phyloP scores from a whole-genome alignment of 2,113 vertebrate genomes.

The Amphiprion ocellaris region DNA sequence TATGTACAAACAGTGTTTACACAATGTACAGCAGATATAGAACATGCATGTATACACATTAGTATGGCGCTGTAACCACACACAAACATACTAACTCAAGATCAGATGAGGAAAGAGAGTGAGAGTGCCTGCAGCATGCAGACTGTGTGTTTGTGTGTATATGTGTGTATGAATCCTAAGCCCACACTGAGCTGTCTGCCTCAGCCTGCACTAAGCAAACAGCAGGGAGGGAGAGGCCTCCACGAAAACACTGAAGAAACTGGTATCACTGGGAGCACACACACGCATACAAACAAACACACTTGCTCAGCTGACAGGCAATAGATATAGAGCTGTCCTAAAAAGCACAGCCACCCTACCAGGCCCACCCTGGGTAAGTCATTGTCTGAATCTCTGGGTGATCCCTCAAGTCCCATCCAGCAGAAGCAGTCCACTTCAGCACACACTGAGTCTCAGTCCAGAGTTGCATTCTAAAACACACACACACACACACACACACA shows the following conservation, averaged over 20 bases:
- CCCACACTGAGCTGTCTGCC: slow-evolving; percentile 66
- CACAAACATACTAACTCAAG: slow-evolving; percentile 42
- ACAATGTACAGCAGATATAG: neutral
- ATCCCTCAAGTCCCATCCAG: slow-evolving; percentile 64
- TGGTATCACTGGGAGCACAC: slow-evolving; percentile 55
- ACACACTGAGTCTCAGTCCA: slow-evolving; percentile 35
- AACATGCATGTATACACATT: slow-evolving; percentile 2
- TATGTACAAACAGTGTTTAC: too few relatives aligned
- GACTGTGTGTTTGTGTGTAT: slow-evolving; percentile 38
- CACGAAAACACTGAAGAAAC: slow-evolving; percentile 62
- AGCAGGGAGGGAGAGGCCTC: slow-evolving; percentile 69
- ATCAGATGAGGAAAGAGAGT: slow-evolving; percentile 43
- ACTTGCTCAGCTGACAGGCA: slow-evolving; percentile 44
- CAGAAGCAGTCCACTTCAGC: slow-evolving; percentile 61
- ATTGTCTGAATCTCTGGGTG: slow-evolving; percentile 67
- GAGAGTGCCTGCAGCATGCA: slow-evolving; percentile 43
- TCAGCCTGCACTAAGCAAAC: slow-evolving; percentile 69
- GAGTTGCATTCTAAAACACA: slow-evolving; percentile 30
- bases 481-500: slow-evolving; percentile 40
- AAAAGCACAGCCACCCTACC: slow-evolving; percentile 52
- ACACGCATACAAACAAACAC: slow-evolving; percentile 46
- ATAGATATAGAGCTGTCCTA: slow-evolving; percentile 49
- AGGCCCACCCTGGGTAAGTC: slow-evolving; percentile 46
- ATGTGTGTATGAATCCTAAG: slow-evolving; percentile 43
- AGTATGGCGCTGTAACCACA: slow-evolving; percentile 37